phyloP scores from a whole-genome alignment of 2,113 vertebrate genomes.

The Ochotona princeps region DNA sequence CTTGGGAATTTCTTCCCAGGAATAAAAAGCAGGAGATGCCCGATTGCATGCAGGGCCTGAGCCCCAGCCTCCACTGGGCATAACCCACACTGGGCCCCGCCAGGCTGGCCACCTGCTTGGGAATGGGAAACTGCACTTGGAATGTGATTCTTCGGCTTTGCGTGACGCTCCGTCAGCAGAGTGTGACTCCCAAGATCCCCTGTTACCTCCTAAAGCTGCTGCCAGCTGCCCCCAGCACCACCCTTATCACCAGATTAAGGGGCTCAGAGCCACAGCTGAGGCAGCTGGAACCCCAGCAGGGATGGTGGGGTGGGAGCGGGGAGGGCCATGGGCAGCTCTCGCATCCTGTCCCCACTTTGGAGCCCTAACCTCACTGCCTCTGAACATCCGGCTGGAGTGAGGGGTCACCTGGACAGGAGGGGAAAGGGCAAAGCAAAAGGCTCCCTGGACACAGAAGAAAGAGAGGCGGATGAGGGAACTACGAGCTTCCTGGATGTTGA shows the following conservation, averaged over 20 bases:
- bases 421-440: background rate
- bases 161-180: conserved; percentile 88
- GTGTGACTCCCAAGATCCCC: conserved; percentile 91
- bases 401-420: background rate
- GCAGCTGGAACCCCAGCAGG: conserved; percentile 42
- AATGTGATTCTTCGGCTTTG: conserved; percentile 90
- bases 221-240: conserved; percentile 92
- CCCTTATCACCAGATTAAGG: conserved; percentile 95
- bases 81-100: conserved; percentile 69
- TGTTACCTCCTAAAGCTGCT: conserved; percentile 93
- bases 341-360: background rate
- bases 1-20: conserved; percentile 3
- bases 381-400: background rate
- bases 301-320: background rate
- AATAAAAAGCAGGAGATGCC: conserved; percentile 81
- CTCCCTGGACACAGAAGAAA: conserved; percentile 23
- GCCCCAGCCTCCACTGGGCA: conserved; percentile 66
- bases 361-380: background rate
- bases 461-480: conserved; percentile 1
- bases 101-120: background rate
- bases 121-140: conserved; percentile 76
- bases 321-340: background rate
- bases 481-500: background rate
- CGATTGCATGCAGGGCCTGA: background rate
- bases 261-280: conserved; percentile 91